A percentile compares a stretch with the other conserved stretches of the same genome.
phyloP scores from a whole-genome alignment of 2,797 vertebrate species.

The Mallotus villosus region DNA sequence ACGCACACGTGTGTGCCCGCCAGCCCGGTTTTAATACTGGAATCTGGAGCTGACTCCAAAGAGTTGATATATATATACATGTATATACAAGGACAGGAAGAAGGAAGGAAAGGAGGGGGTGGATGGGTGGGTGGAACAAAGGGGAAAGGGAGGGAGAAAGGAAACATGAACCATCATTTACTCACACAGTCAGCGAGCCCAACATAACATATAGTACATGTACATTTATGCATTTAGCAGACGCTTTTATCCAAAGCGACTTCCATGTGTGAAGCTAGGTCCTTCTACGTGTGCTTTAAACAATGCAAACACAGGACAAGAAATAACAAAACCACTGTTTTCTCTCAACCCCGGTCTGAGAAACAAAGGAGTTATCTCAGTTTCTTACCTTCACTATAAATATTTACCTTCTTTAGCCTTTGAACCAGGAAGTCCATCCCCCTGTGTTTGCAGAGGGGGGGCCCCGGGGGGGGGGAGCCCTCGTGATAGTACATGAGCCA shows the following conservation, averaged over 20 bases:
- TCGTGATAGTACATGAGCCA: not conserved
- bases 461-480: not conserved
- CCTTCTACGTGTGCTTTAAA: too few species aligned
- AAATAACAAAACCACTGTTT: too few species aligned
- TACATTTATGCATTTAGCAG: too few species aligned
- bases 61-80: not conserved
- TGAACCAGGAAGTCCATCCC: slow-evolving; percentile 58
- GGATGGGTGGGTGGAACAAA: not conserved
- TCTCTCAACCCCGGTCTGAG: not conserved
- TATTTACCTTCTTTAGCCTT: slow-evolving; percentile 65
- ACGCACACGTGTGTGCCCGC: too few species aligned
- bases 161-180: not conserved
- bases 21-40: too few species aligned
- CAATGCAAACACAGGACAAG: too few species aligned
- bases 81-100: not conserved
- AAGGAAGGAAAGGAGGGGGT: not conserved
- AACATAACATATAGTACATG: too few species aligned
- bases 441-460: slow-evolving; percentile 14
- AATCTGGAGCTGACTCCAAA: too few species aligned
- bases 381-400: slow-evolving; percentile 33
- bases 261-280: too few species aligned
- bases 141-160: not conserved
- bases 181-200: too few species aligned
- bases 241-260: too few species aligned
- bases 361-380: slow-evolving; percentile 7